phyloP scores from a whole-genome alignment of 2,797 vertebrate genomes.

The Bryconaethiops microstoma region DNA sequence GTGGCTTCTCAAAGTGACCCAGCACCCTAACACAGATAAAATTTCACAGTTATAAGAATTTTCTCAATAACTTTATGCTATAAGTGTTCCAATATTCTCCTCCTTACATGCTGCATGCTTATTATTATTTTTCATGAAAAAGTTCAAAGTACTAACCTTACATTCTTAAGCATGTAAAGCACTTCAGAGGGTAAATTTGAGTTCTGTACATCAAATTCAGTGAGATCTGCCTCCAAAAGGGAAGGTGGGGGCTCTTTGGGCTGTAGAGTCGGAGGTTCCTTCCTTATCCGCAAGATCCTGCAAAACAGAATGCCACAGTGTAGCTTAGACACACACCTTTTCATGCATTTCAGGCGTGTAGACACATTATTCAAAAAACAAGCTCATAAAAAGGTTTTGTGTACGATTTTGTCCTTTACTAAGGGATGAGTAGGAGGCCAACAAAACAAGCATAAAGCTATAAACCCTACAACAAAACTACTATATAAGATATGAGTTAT shows the following conservation, averaged over 20 bases:
- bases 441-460: too few species aligned
- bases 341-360: not conserved
- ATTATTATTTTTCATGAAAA: not conserved
- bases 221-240: conserved; percentile 92
- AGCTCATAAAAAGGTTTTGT: too few species aligned
- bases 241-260: conserved; percentile 94
- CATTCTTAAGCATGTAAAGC: conserved; percentile 98
- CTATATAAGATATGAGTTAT: too few species aligned
- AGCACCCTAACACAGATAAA: conserved; percentile 82
- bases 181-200: conserved; percentile 94
- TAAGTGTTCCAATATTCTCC: not conserved
- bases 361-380: not conserved
- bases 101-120: not conserved
- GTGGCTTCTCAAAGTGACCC: conserved; percentile 96
- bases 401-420: too few species aligned
- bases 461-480: too few species aligned
- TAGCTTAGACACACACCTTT: not conserved
- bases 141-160: conserved; percentile 75
- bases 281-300: conserved; percentile 91
- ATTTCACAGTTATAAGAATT: not conserved
- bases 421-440: too few species aligned
- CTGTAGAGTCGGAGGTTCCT: conserved; percentile 91
- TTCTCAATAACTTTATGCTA: too few species aligned
- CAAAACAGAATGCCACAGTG: not conserved
- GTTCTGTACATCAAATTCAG: conserved; percentile 94